phyloP scores from a whole-genome alignment of 2,797 vertebrate genomes.

The Parauchenoglanis punctatus region DNA sequence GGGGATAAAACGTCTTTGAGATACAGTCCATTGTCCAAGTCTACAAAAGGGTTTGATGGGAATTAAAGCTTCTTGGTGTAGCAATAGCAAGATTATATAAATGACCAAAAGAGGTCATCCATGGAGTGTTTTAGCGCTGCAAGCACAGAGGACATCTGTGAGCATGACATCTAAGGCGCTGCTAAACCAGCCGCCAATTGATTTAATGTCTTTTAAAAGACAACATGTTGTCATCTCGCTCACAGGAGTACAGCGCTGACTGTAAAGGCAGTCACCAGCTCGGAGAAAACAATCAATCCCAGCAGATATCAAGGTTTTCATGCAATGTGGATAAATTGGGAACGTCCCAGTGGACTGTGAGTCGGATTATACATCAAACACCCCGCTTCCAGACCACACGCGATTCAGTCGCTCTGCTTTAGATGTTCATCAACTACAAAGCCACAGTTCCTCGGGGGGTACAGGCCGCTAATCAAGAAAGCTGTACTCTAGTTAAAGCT shows the following conservation, averaged over 20 bases:
- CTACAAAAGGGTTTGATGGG: neutral
- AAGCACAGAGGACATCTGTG: neutral
- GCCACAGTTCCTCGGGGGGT: neutral
- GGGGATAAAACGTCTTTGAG: neutral
- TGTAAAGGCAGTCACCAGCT: neutral
- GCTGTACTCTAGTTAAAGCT: neutral
- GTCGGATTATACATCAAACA: conserved; percentile 7
- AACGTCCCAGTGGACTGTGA: neutral
- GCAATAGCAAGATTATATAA: neutral
- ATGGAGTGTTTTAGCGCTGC: neutral
- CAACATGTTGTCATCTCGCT: neutral
- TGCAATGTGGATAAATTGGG: neutral
- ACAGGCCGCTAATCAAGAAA: neutral
- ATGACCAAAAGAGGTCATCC: neutral
- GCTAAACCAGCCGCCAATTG: neutral
- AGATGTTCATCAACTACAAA: conserved; percentile 7
- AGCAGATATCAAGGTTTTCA: neutral
- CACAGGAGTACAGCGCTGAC: neutral
- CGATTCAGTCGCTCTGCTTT: neutral
- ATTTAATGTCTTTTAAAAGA: neutral
- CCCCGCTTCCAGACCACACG: neutral
- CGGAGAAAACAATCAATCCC: neutral
- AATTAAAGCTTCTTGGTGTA: neutral
- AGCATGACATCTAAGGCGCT: neutral
- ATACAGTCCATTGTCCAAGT: neutral